A percentile compares a stretch with the other conserved stretches of the same genome.
Evolutionary conservation across 1,140 invertebrate species (phyloP).

Genomic region (Eumeta japonica): DNA sequence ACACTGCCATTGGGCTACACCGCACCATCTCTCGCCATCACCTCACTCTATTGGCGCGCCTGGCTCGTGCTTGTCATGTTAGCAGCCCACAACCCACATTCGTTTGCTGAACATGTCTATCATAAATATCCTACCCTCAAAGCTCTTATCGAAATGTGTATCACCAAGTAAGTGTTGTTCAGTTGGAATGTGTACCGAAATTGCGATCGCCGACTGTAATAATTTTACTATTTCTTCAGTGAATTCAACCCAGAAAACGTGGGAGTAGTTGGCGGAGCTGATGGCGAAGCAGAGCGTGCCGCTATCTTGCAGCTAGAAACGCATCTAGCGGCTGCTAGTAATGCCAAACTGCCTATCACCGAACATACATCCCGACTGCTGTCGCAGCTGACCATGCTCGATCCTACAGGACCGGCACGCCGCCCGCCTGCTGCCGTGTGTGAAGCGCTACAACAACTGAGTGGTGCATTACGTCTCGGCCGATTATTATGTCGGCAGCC

Average conservation of each 20-base stretch:
- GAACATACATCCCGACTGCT: conserved; percentile 86
- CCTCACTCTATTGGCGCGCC: conserved; percentile 90
- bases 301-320: conserved; percentile 86
- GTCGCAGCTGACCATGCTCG: conserved; percentile 79
- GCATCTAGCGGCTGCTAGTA: conserved; percentile 86
- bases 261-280: conserved; percentile 17
- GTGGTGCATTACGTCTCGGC: conserved; percentile 79
- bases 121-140: conserved; percentile 89
- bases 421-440: conserved; percentile 75
- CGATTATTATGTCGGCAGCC: conserved; percentile 89
- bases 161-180: conserved; percentile 74
- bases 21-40: conserved; percentile 87
- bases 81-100: conserved; percentile 86
- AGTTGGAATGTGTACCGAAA: too few relatives aligned
- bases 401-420: conserved; percentile 78
- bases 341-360: conserved; percentile 81
- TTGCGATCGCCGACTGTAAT: neutral
- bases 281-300: conserved; percentile 36
- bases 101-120: conserved; percentile 85
- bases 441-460: conserved; percentile 80
- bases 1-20: conserved; percentile 79
- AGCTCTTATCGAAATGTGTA: conserved; percentile 94
- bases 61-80: conserved; percentile 90
- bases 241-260: neutral
- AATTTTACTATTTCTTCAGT: conserved; percentile 7